These are phyloP conservation scores for Colistium nudipinnis DNA, from an alignment of 2,113 vertebrate species.

Conservation along the genomic window DNA sequence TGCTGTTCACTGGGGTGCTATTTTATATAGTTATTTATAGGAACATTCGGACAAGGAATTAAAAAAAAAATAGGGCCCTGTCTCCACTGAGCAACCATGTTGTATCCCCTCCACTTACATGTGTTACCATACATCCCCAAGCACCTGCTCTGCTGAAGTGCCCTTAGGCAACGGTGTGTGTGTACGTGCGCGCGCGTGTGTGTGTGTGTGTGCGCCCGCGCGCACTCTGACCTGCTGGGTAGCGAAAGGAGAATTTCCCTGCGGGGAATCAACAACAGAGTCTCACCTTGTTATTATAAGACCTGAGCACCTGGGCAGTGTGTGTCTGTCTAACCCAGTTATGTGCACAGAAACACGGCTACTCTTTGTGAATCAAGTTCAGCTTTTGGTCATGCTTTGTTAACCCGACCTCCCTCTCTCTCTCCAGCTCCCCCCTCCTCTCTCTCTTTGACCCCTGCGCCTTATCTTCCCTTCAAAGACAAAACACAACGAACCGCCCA, in stretches of 20 bases:
- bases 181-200: neutral
- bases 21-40: no score
- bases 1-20: neutral
- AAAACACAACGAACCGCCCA: slow-evolving; percentile 31
- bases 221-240: slow-evolving; percentile 14
- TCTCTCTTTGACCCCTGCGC: slow-evolving; percentile 44
- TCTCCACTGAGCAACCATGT: slow-evolving; percentile 68
- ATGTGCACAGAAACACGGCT: slow-evolving; percentile 28
- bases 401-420: slow-evolving; percentile 31
- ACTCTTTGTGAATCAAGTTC: slow-evolving; percentile 71
- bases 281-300: slow-evolving; percentile 28
- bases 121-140: neutral
- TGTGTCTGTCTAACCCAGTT: slow-evolving; percentile 42
- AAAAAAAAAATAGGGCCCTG: slow-evolving; percentile 50
- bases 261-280: slow-evolving; percentile 31
- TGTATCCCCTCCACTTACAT: slow-evolving; percentile 9
- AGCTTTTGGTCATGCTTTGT: slow-evolving; percentile 77
- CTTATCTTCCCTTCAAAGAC: slow-evolving; percentile 23
- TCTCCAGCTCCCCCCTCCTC: slow-evolving; percentile 24
- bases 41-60: neutral
- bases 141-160: slow-evolving; percentile 48
- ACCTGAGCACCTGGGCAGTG: neutral
- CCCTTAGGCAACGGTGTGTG: slow-evolving; percentile 50
- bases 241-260: slow-evolving; percentile 23
- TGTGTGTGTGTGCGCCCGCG: neutral